A percentile compares a stretch with the other conserved stretches of the same genome.
phyloP scores from a whole-genome alignment of 2,113 vertebrate genomes.

The Brachionichthys hirsutus region DNA sequence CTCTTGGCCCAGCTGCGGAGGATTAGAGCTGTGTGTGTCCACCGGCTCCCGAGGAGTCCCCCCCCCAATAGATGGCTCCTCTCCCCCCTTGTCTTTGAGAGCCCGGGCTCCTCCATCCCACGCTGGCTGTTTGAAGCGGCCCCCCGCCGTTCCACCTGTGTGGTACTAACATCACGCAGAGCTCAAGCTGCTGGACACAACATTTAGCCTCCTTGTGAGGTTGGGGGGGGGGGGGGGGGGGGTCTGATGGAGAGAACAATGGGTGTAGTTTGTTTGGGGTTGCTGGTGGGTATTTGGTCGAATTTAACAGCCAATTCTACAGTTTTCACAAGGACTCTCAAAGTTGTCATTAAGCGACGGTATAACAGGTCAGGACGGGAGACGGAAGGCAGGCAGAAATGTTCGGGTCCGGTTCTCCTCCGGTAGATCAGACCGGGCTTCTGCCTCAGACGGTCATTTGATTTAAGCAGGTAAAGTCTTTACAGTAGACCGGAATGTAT shows the following conservation, averaged over 20 bases:
- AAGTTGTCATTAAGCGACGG: constrained; percentile 55
- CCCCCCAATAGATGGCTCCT: constrained; percentile 69
- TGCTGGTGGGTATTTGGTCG: constrained; percentile 47
- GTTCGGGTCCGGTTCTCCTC: background rate
- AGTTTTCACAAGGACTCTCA: constrained; percentile 63
- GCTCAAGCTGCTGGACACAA: constrained; percentile 76
- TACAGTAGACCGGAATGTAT: no score
- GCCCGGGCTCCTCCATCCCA: constrained; percentile 52
- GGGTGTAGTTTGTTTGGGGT: constrained; percentile 59
- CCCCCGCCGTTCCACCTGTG: constrained; percentile 72
- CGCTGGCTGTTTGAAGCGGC: constrained; percentile 77
- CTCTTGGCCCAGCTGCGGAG: constrained; percentile 77
- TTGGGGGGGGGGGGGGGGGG: constrained; percentile 50
- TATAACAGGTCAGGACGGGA: constrained; percentile 26
- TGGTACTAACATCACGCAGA: constrained; percentile 75
- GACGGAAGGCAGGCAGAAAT: constrained; percentile 2
- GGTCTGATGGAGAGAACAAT: constrained; percentile 35
- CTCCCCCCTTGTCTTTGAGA: constrained; percentile 67
- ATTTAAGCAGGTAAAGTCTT: background rate
- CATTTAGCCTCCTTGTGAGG: constrained; percentile 79
- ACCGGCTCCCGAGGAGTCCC: constrained; percentile 61
- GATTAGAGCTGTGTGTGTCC: constrained; percentile 79
- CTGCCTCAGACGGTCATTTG: background rate
- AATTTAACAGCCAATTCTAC: constrained; percentile 67
- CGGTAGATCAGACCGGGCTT: background rate